These are phyloP conservation scores for Oryzias woworae DNA, from an alignment of 2,113 vertebrate genomes.

Conservation along the genomic window DNA sequence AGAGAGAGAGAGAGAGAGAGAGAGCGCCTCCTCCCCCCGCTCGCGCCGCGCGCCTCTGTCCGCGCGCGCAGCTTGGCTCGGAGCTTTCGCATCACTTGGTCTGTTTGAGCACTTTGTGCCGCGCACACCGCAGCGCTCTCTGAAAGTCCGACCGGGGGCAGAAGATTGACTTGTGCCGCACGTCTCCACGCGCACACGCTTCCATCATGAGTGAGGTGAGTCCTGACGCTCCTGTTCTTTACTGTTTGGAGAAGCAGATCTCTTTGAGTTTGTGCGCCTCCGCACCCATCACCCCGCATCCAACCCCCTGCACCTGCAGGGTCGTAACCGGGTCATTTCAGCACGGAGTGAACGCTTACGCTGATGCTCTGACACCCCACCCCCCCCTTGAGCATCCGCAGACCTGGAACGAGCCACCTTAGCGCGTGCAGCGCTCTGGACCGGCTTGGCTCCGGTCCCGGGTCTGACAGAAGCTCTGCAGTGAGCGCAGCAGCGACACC, in stretches of 20 bases:
- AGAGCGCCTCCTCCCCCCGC: neutral
- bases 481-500: conserved; percentile 36
- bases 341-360: neutral
- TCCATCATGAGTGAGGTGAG: conserved; percentile 79
- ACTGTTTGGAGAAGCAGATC: too few relatives aligned
- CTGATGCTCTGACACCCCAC: neutral
- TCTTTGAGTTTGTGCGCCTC: too few relatives aligned
- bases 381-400: neutral
- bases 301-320: conserved; percentile 23
- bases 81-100: neutral
- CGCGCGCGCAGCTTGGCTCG: neutral
- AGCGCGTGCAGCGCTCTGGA: conserved; percentile 38
- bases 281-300: neutral
- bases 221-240: neutral
- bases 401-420: conserved; percentile 21
- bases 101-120: neutral
- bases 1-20: too few relatives aligned
- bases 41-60: neutral
- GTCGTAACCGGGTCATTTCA: conserved; percentile 3
- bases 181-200: conserved; percentile 33
- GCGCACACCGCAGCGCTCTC: conserved; percentile 8
- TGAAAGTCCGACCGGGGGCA: conserved; percentile 8
- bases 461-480: conserved; percentile 49
- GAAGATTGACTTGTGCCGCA: conserved; percentile 39
- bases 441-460: conserved; percentile 51